Percentiles rank a stretch among this genome's conserved stretches.
Conservation (phyloP, 2,797 vertebrate species). For the Orestias chungarensis region DNA sequence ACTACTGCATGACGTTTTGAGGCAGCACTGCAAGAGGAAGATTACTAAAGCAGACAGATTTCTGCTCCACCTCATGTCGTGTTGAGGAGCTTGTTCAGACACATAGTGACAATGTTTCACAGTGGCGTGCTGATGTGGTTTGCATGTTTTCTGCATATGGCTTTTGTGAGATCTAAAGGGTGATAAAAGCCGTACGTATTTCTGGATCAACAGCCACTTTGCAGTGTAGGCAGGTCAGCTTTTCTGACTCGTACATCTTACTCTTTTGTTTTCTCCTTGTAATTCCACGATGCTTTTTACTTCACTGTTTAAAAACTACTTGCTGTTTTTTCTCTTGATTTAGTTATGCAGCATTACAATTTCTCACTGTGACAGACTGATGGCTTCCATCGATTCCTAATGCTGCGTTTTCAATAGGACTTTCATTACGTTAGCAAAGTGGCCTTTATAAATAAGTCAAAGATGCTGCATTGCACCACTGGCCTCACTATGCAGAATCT, state of each 20-base stretch:
- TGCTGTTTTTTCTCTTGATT: slow-evolving; percentile 53
- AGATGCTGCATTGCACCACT: slow-evolving; percentile 59
- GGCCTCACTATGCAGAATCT: slow-evolving; percentile 21
- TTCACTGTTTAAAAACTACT: slow-evolving; percentile 63
- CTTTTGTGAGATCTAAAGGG: slow-evolving; percentile 17
- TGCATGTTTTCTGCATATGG: slow-evolving; percentile 17
- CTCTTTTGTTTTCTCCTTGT: slow-evolving; percentile 56
- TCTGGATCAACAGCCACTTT: slow-evolving; percentile 72
- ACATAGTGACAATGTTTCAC: slow-evolving; percentile 38
- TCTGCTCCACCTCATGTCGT: slow-evolving; percentile 67
- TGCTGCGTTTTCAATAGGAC: slow-evolving; percentile 50
- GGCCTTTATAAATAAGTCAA: slow-evolving; percentile 29
- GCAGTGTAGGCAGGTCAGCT: slow-evolving; percentile 67
- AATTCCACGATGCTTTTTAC: slow-evolving; percentile 55
- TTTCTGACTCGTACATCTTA: slow-evolving; percentile 50
- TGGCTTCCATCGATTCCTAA: slow-evolving; percentile 56
- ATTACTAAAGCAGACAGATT: slow-evolving; percentile 68
- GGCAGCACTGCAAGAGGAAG: slow-evolving; percentile 48
- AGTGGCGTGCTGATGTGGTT: slow-evolving; percentile 34
- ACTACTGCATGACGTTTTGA: slow-evolving; percentile 67
- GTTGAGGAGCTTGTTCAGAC: slow-evolving; percentile 45
- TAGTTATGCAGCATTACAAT: slow-evolving; percentile 56
- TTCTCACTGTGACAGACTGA: slow-evolving; percentile 58
- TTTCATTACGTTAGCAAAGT: slow-evolving; percentile 70
- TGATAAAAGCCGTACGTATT: slow-evolving; percentile 53